Evolutionary conservation across 2,113 vertebrate genomes (phyloP), one percentile per base, ranked within the genome.

Genomic region (Sardina pilchardus): DNA sequence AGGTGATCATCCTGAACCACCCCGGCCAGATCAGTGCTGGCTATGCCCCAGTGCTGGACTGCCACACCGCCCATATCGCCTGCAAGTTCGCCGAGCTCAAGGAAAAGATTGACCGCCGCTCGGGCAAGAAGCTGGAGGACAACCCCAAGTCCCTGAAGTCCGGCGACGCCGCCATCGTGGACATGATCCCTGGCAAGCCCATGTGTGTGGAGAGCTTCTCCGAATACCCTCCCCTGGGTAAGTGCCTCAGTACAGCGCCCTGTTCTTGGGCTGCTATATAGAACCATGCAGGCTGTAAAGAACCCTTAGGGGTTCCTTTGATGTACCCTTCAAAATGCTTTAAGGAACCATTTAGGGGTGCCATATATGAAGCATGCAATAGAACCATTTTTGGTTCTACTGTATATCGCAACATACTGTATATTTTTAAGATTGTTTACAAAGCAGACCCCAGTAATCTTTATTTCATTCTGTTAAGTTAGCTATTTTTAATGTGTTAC

Each of bases 161-260:
- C 47, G 98, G 98, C 90, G 97, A 99, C 82, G 98, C 97, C 85
- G 98, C 98, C 89, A 99, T 99, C 0, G 97, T 98, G 81, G 97
- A 99, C n/a, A 99, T 99, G 98, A 94, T 98, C 86, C 97, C 97
- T 45, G 97, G 98, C 88, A 99, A 99, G 80, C 97, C 98, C 3
- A 99, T 99, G 97, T 99, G 97, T 93, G 97, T 99, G 0, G 97
- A 99, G 93, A 99, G 97, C 94, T 99, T 99, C 94, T 99, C 97
- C 0, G 97, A 99, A 86, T 99, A 99, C 84, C 97, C 97, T 84
- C 98, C 97, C 83, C 95, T 99, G 6, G 98, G 98, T 99, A 93
- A 96, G 97, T 90, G 75, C 36, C 34, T 81, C 44, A 30, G 39
- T 42, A 42, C 39, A 42, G 39, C 39, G 39, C n/a, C n/a, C n/a